phyloP scores from a whole-genome alignment of 2,888 invertebrate species.

The Epistrophella euchroma region DNA sequence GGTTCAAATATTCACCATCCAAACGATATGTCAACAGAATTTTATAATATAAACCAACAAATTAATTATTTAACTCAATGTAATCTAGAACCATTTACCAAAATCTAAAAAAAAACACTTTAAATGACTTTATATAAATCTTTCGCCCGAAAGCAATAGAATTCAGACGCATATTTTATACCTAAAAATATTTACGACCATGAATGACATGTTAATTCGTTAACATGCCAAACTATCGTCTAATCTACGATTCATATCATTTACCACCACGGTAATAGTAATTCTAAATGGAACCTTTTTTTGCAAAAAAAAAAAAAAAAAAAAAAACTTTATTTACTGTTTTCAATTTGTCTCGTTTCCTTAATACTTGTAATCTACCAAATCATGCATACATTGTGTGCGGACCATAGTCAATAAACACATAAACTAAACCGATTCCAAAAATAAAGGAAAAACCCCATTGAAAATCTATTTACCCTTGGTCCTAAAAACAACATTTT shows the following conservation, averaged over 20 bases:
- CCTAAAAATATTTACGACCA: conserved; percentile 4
- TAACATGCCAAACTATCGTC: conserved; percentile 23
- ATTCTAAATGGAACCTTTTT: not conserved
- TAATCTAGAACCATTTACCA: not conserved
- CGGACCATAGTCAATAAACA: conserved; percentile 6
- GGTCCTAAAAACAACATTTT: conserved; percentile 27
- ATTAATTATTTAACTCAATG: not conserved
- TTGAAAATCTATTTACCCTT: conserved; percentile 44
- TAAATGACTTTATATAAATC: not conserved
- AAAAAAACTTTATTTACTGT: conserved; percentile 14
- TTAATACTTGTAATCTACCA: not conserved
- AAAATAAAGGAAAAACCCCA: conserved; percentile 20
- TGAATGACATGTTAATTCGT: conserved; percentile 29
- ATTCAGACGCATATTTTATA: not conserved
- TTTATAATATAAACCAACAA: not conserved
- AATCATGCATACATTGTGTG: conserved; percentile 2
- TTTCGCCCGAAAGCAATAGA: not conserved
- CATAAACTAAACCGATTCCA: not conserved
- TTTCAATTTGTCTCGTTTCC: conserved; percentile 32
- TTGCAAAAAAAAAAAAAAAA: not conserved
- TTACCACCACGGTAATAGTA: not conserved
- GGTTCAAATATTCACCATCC: too few species aligned
- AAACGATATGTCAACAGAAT: not conserved
- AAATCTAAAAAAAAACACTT: not conserved
- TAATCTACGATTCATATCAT: conserved; percentile 16